phyloP scores from a whole-genome alignment of 2,113 vertebrate genomes.

The Zosterops lateralis region DNA sequence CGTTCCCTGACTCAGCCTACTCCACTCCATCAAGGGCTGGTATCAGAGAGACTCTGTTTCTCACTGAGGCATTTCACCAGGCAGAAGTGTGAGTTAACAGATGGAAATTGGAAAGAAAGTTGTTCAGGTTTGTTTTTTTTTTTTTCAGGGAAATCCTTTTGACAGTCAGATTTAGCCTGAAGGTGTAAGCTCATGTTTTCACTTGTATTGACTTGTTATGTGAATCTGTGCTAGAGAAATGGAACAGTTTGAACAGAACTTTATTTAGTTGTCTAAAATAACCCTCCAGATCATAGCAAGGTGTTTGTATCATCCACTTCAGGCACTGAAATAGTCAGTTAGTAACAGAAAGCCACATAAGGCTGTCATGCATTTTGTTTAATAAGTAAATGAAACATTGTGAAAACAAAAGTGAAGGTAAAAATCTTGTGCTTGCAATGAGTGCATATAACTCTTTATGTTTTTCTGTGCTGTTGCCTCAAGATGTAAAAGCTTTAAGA shows the following conservation, averaged over 20 bases:
- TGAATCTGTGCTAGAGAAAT: not conserved
- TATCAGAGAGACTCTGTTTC: not conserved
- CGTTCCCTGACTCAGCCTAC: not conserved
- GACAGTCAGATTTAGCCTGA: not conserved
- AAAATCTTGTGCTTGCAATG: not conserved
- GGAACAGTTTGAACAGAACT: not conserved
- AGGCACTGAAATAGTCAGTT: not conserved
- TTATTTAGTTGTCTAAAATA: not conserved
- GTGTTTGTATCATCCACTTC: not conserved
- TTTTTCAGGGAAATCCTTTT: not conserved
- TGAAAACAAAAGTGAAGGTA: not conserved
- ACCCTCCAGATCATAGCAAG: not conserved
- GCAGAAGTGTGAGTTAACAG: not conserved
- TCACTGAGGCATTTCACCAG: not conserved
- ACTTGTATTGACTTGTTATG: not conserved
- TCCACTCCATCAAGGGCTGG: not conserved
- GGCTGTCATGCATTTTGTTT: not conserved
- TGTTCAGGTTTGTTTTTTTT: not conserved
- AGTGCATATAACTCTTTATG: not conserved
- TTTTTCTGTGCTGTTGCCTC: not conserved
- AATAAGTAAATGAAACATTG: not conserved
- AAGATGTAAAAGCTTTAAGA: not conserved
- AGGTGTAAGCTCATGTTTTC: not conserved
- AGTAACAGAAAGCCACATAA: not conserved
- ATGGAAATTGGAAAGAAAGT: not conserved